Evolutionary conservation across 1,140 invertebrate species (phyloP), one percentile per base, ranked within the genome.

Genomic region (Proales similis): DNA sequence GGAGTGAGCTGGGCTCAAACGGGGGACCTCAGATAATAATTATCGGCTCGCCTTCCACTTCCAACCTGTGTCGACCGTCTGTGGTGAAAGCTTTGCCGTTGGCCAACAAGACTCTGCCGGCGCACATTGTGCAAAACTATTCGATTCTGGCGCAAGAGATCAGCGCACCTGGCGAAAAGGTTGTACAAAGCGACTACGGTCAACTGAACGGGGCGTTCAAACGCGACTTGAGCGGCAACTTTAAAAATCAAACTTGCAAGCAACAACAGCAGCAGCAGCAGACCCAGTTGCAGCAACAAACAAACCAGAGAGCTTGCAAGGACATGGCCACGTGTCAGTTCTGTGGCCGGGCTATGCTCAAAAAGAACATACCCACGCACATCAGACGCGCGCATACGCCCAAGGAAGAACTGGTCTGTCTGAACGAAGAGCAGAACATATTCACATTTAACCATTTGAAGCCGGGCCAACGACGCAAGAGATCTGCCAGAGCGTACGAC

Each of bases 61-160:
- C n/a, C n/a, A n/a, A n/a, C n/a, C n/a, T n/a, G n/a, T n/a, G n/a
- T n/a, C n/a, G n/a, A n/a, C n/a, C n/a, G n/a, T n/a, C n/a, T n/a
- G n/a, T n/a, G n/a, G n/a, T n/a, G n/a, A n/a, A n/a, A n/a, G n/a
- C n/a, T n/a, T n/a, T n/a, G n/a, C n/a, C n/a, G n/a, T n/a, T n/a
- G n/a, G n/a, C n/a, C n/a, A n/a, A n/a, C n/a, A n/a, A n/a, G n/a
- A n/a, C 36, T 4, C 32, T 57, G 17, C 36, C 51, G 11, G 51
- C 51, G 1, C 51, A 57, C 14, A 57, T 57, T 11, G 51, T 57
- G 29, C 51, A 57, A 57, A 57, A 57, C 12, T 57, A 57, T 57
- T 57, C 51, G 19, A 57, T 57, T 17, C 22, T 57, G n/a, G 27
- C 51, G 7, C 36, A 39, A 26, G 51, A 57, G 22, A 57, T 57